Evolutionary conservation across 2,113 vertebrate genomes (phyloP), one percentile per base, ranked within the genome.

Genomic region (Callipepla californica): DNA sequence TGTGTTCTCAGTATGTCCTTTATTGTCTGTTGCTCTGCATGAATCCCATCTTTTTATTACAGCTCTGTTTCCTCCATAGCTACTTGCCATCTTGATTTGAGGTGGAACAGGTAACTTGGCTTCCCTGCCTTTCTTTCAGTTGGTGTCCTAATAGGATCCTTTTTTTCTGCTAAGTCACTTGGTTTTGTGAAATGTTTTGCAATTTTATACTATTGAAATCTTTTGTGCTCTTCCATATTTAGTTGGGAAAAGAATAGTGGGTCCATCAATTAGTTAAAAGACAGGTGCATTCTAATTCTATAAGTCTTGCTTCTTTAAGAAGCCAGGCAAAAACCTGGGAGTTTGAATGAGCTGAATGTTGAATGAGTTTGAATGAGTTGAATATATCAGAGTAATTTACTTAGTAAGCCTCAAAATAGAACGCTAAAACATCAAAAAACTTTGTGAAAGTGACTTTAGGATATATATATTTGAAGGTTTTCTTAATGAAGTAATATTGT

Each of bases 251-350:
- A 85, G 65, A 78, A 11, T 66, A 73, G 40, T 76, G 36, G 14
- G 47, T 75, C 45, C 58, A 51, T 72, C 7, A 81, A 75, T 82
- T 92, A 72, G 81, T 92, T 87, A 36, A 28, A 83, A 77, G 45
- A 62, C 53, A 89, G 61, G 74, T 40, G 40, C 84, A 30, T 89
- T 53, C 23, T 89, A 36, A 30, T 89, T 53, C 23, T 89, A 85
- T n/a, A 92, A 89, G 32, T 12, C 61, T 85, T 95, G 40, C 36
- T 86, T 95, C 15, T 67, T 51, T 87, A 79, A 82, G 84, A 87
- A 94, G 42, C 40, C 42, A 63, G 72, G 18, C 36, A 89, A 73
- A 87, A 89, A 76, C 79, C 2, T 76, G 74, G n/a, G 81, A 82
- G 63, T 40, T 58, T 91, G 67, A 73, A 4, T 16, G 22, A 89